These are phyloP conservation scores for Sebastolobus alascanus DNA, from an alignment of 2,797 vertebrate species.

Conservation along the genomic window DNA sequence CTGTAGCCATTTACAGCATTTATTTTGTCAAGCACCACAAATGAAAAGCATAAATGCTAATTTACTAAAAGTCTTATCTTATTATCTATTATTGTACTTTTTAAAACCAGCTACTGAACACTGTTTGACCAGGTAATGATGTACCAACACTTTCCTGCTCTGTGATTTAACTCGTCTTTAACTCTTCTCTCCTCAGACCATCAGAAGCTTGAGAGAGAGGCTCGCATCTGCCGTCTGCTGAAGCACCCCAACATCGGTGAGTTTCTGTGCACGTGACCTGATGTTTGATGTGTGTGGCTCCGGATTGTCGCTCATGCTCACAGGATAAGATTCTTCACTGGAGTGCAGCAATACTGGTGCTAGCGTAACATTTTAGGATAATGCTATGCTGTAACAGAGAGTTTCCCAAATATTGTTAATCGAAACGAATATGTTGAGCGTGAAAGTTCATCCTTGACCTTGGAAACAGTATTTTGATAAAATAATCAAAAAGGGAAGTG, in stretches of 20 bases:
- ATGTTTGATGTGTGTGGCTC: neutral
- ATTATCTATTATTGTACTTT: neutral
- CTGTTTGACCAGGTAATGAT: neutral
- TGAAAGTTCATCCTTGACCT: slow-evolving; percentile 4
- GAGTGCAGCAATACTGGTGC: neutral
- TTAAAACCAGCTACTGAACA: neutral
- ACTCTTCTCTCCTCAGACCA: slow-evolving; percentile 68
- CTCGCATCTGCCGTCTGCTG: slow-evolving; percentile 82
- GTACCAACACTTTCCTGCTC: neutral
- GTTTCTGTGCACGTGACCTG: slow-evolving; percentile 32
- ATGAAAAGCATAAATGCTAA: neutral
- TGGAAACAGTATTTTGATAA: neutral
- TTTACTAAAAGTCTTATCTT: neutral
- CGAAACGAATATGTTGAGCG: neutral
- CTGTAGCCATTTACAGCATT: neutral
- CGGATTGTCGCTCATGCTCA: neutral
- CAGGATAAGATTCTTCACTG: neutral
- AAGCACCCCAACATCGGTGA: slow-evolving; percentile 83
- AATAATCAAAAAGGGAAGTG: neutral
- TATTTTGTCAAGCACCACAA: neutral
- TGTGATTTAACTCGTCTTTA: neutral
- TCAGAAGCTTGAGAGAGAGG: slow-evolving; percentile 83
- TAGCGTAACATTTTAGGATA: neutral
- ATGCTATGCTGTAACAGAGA: neutral
- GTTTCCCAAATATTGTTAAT: slow-evolving; percentile 1